A percentile compares a stretch with the other conserved stretches of the same genome.
phyloP scores from a whole-genome alignment of 2,888 invertebrate species.

The Acrobeloides nanus region DNA sequence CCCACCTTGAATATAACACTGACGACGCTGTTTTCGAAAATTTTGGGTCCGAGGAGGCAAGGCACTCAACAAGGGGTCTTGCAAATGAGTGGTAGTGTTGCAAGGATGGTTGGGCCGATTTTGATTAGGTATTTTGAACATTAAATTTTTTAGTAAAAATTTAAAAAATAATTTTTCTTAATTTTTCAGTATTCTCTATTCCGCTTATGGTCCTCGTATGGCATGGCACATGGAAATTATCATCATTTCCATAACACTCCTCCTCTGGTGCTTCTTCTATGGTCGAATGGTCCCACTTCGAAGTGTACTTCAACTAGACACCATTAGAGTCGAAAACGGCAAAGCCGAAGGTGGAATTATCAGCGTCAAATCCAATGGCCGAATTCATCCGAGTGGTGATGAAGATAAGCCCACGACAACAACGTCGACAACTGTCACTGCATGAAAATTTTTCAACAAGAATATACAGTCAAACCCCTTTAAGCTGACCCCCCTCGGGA shows the following conservation, averaged over 20 bases:
- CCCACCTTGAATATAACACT: constrained; percentile 18
- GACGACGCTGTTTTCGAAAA: constrained; percentile 17
- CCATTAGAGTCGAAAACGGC: too few species aligned
- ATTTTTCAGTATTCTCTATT: constrained; percentile 15
- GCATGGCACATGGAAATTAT: constrained; percentile 26
- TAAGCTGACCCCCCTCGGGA: too few species aligned
- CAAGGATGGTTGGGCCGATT: constrained; percentile 15
- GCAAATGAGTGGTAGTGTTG: too few species aligned
- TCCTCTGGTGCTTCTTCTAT: constrained; percentile 20
- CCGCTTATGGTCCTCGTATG: constrained; percentile 20
- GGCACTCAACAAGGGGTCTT: constrained; percentile 22
- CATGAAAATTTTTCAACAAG: too few species aligned
- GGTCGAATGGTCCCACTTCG: constrained; percentile 19
- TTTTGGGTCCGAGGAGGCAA: constrained; percentile 18
- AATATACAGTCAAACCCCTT: too few species aligned
- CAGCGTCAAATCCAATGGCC: too few species aligned
- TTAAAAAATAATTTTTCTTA: too few species aligned
- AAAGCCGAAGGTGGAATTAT: too few species aligned
- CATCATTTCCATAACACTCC: constrained; percentile 18
- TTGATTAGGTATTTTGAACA: constrained; percentile 11
- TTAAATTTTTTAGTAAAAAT: too few species aligned
- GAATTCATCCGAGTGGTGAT: too few species aligned
- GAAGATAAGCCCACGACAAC: too few species aligned
- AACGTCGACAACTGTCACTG: too few species aligned
- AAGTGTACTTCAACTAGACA: constrained; percentile 10